These are phyloP conservation scores for Notiomystis cincta DNA, from an alignment of 2,113 vertebrate species.

Conservation along the genomic window DNA sequence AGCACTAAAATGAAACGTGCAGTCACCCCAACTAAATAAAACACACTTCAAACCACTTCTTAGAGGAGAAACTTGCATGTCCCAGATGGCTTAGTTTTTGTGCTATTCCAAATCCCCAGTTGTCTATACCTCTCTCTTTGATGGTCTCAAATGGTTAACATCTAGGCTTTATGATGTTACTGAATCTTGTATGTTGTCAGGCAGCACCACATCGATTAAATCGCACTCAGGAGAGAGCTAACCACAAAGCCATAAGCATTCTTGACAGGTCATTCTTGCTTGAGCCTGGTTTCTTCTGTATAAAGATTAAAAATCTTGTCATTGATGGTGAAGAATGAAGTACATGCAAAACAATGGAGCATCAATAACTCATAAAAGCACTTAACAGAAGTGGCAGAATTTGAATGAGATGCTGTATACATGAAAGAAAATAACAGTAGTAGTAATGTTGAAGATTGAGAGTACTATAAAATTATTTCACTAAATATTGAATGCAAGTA, in stretches of 20 bases:
- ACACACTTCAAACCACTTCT: not conserved
- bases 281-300: slow-evolving; percentile 43
- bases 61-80: not conserved
- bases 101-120: not conserved
- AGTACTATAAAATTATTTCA: not conserved
- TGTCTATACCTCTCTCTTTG: not conserved
- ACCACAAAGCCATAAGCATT: slow-evolving; percentile 62
- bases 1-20: not conserved
- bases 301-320: slow-evolving; percentile 69
- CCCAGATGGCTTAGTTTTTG: not conserved
- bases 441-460: not conserved
- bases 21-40: not conserved
- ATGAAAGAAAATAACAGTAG: not conserved
- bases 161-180: slow-evolving; percentile 25
- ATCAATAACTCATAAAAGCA: slow-evolving; percentile 43
- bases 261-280: slow-evolving; percentile 65
- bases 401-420: not conserved
- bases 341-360: slow-evolving; percentile 22
- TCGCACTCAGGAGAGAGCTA: slow-evolving; percentile 51
- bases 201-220: slow-evolving; percentile 53
- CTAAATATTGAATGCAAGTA: not conserved
- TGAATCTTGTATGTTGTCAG: slow-evolving; percentile 42
- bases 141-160: slow-evolving; percentile 15
- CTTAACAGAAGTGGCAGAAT: slow-evolving; percentile 44
- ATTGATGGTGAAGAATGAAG: slow-evolving; percentile 60